Evolutionary conservation across 2,888 invertebrate species (phyloP).

Genomic region (Andrena camellia): DNA sequence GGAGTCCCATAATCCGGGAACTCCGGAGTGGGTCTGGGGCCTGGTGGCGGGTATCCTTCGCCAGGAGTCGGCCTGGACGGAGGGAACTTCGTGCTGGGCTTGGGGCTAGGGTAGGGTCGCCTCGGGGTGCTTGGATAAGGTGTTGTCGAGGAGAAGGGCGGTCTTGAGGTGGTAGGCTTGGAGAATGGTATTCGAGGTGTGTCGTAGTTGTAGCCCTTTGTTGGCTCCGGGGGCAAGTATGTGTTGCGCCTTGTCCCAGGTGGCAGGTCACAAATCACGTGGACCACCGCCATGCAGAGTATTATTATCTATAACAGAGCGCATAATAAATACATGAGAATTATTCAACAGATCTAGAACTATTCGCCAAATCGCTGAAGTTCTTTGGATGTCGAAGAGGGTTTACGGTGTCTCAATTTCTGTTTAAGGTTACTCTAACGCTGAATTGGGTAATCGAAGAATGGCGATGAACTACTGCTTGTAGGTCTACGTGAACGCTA

Average conservation of each 20-base stretch:
- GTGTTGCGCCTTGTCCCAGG: slow-evolving; percentile 89
- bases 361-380: too few species aligned
- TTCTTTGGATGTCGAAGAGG: background rate
- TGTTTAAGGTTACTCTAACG: too few species aligned
- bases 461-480: too few species aligned
- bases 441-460: too few species aligned
- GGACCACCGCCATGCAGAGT: slow-evolving; percentile 57
- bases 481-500: too few species aligned
- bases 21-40: slow-evolving; percentile 78
- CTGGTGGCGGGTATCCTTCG: slow-evolving; percentile 75
- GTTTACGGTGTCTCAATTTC: too few species aligned
- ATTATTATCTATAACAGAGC: slow-evolving; percentile 53
- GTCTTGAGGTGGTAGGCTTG: slow-evolving; percentile 72
- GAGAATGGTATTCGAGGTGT: slow-evolving; percentile 88
- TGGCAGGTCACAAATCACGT: slow-evolving; percentile 86
- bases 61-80: slow-evolving; percentile 31
- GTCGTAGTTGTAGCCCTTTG: slow-evolving; percentile 89
- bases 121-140: slow-evolving; percentile 60
- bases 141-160: slow-evolving; percentile 70
- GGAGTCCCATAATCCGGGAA: slow-evolving; percentile 79
- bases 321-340: background rate
- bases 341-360: background rate
- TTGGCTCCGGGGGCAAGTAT: slow-evolving; percentile 91
- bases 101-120: slow-evolving; percentile 19
- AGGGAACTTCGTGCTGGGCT: slow-evolving; percentile 43